These are phyloP conservation scores for Diadegma fenestrale DNA, from an alignment of 2,888 invertebrate species.

Conservation along the genomic window DNA sequence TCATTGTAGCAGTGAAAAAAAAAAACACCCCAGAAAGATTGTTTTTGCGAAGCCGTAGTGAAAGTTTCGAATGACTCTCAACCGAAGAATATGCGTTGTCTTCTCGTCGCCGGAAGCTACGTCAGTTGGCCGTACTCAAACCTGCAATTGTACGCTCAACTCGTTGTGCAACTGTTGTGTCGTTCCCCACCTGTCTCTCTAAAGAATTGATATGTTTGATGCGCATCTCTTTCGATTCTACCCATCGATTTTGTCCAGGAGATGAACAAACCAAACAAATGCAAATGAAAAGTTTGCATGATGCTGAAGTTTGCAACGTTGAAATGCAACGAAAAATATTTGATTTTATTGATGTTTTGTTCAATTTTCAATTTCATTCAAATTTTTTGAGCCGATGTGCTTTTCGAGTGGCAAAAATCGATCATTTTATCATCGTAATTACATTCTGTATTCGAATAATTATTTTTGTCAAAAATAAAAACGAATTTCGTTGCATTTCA, in stretches of 20 bases:
- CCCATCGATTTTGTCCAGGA: neutral
- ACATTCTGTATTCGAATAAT: too few relatives aligned
- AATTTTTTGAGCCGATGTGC: too few relatives aligned
- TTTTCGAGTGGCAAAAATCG: too few relatives aligned
- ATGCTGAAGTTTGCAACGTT: too few relatives aligned
- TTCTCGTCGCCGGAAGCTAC: slow-evolving; percentile 64
- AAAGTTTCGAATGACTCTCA: slow-evolving; percentile 64
- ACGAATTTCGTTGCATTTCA: too few relatives aligned
- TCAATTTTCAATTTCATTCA: too few relatives aligned
- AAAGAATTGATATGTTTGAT: slow-evolving; percentile 21
- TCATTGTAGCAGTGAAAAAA: neutral
- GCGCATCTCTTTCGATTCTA: slow-evolving; percentile 2
- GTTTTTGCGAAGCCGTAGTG: slow-evolving; percentile 44
- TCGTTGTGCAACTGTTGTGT: slow-evolving; percentile 60
- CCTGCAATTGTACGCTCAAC: slow-evolving; percentile 43
- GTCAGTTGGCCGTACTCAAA: slow-evolving; percentile 46
- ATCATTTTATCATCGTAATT: too few relatives aligned
- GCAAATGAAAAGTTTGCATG: too few relatives aligned
- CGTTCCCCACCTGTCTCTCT: slow-evolving; percentile 10
- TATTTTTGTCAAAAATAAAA: too few relatives aligned
- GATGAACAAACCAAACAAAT: neutral
- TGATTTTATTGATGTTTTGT: too few relatives aligned
- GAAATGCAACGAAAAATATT: too few relatives aligned
- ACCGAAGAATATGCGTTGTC: slow-evolving; percentile 49
- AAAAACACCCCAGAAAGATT: slow-evolving; percentile 3